Evolutionary conservation across 2,797 vertebrate species (phyloP), one percentile per base, ranked within the genome.

Genomic region (Danionella dracula): DNA sequence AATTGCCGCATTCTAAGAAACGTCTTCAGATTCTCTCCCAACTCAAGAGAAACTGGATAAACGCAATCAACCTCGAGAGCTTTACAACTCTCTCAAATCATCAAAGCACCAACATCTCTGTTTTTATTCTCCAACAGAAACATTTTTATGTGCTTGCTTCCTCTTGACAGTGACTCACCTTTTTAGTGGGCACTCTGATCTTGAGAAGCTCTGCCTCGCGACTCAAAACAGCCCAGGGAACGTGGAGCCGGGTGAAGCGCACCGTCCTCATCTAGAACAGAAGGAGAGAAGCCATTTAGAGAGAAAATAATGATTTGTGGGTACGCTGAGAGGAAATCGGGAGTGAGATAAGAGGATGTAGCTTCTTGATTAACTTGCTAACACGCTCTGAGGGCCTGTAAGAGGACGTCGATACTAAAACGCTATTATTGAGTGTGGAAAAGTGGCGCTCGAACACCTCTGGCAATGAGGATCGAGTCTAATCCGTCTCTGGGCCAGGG

Each of bases 121-220:
- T 29, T 20, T 12, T 64, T 9, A 53, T 42, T 44, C 23, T n/a
- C 17, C 31, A 64, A 40, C 8, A 11, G 9, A 29, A 37, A 8
- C 5, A 8, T 19, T 50, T 45, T 50, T 8, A 23, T 45, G 21
- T 38, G 20, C 5, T 12, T 44, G 37, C 17, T 44, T 38, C 19
- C 29, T 9, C 7, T 15, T n/a, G 35, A 29, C 44, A 11, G 20
- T 15, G 16, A 57, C 88, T 76, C 86, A 98, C 97, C 91, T 94
- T 97, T 87, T 94, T 97, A 65, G 96, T 96, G 42, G 95, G 88
- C 76, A 99, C 94, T 89, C 96, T 99, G 82, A 99, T 96, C 87
- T 97, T 99, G 76, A 98, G 90, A 57, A 98, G 87, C 78, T 99
- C 96, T 0, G 96, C 97, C 82, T 98, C 97, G 77, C 97, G 90